Evolutionary conservation across 2,113 vertebrate genomes (phyloP), one percentile per base, ranked within the genome.

Genomic region (Nannospalax galili): DNA sequence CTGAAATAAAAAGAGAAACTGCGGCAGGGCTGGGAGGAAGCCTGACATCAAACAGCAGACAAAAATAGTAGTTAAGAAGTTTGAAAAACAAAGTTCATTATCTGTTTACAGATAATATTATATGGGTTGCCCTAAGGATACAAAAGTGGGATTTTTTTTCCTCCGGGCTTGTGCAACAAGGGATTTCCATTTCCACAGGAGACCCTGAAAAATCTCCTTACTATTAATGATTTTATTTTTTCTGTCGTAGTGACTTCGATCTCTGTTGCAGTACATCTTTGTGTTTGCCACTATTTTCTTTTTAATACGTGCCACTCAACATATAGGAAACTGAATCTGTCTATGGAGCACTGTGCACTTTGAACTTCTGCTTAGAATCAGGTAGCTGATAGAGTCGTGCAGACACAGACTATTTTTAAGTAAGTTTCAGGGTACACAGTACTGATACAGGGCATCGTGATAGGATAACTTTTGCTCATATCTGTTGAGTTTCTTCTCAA

Each of bases 271-370:
- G 86, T 94, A 72, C 92, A 96, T 91, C 70, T 82, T 88, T 96
- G 28, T 93, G 84, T 30, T 81, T 96, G 2, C 95, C 78, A 73
- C 93, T 95, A 90, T 84, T 94, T 97, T 0, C 91, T 90, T 97
- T 97, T 96, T 91, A 91, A 78, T 95, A 97, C 91, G 73, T 93
- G 35, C 22, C 26, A 97, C 80, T 94, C 80, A 81, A 93, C 74
- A 91, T 86, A 86, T 60, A 79, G 70, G 88, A 97, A 98, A 95
- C 93, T 95, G 67, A 88, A 17, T 95, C 87, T 96, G 97, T 97
- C 95, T 97, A 95, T 97, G 81, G 72, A 95, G 42, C 26, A 70
- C 64, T 72, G 93, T 93, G 37, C 48, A 97, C 58, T 97, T 81
- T 67, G 7, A 93, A 52, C 19, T 45, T 5, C 32, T 20, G 62